Conservation (phyloP, 2,113 vertebrate genomes). For the Salvelinus sp. region DNA sequence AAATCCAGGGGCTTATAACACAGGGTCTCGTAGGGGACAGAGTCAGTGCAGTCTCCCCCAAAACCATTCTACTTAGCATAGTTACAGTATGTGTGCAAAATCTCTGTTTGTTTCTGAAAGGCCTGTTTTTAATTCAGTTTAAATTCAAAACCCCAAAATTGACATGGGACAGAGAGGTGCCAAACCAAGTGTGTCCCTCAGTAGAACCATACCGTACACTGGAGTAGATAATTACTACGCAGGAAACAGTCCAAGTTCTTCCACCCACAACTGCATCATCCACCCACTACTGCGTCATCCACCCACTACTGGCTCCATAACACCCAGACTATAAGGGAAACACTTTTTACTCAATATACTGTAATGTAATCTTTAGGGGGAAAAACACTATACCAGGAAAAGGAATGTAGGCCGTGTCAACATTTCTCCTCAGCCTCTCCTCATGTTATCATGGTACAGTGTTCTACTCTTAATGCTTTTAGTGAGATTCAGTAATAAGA, state of each 20-base stretch:
- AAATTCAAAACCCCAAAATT: too few species aligned
- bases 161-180: too few species aligned
- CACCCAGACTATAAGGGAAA: slow-evolving; percentile 53
- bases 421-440: slow-evolving; percentile 63
- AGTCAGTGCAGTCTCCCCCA: slow-evolving; percentile 13
- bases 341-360: slow-evolving; percentile 60
- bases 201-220: too few species aligned
- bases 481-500: slow-evolving; percentile 59
- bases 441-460: slow-evolving; percentile 33
- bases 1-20: slow-evolving; percentile 63
- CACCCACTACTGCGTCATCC: slow-evolving; percentile 49
- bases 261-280: slow-evolving; percentile 49
- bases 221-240: too few species aligned
- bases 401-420: slow-evolving; percentile 59
- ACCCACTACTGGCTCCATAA: slow-evolving; percentile 41
- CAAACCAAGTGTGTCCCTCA: too few species aligned
- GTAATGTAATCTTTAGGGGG: slow-evolving; percentile 57
- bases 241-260: slow-evolving; percentile 38
- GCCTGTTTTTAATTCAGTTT: too few species aligned
- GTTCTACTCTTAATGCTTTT: slow-evolving; percentile 56
- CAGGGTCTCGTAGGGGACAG: slow-evolving; percentile 50
- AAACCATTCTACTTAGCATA: background rate
- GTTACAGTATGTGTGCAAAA: too few species aligned
- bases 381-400: slow-evolving; percentile 52
- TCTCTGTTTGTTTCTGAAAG: too few species aligned